A percentile compares a stretch with the other conserved stretches of the same genome.
phyloP scores from a whole-genome alignment of 2,113 vertebrate species.

The Odocoileus hemionus region DNA sequence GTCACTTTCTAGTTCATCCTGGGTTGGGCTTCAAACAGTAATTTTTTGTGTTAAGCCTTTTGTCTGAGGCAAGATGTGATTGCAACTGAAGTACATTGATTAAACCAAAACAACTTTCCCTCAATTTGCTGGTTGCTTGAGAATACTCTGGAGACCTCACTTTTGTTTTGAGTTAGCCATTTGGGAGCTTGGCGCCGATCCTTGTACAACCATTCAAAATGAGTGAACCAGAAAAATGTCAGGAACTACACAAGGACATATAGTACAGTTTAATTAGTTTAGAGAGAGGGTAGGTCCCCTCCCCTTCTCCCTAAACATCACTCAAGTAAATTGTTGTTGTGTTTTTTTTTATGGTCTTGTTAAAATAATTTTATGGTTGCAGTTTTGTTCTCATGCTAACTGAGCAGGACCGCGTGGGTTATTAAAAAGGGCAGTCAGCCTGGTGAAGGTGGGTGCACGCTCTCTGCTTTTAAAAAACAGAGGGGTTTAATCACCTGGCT shows the following conservation, averaged over 20 bases:
- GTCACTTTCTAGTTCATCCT: slow-evolving; percentile 72
- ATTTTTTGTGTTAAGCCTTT: slow-evolving; percentile 74
- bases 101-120: slow-evolving; percentile 79
- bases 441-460: slow-evolving; percentile 56
- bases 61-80: slow-evolving; percentile 77
- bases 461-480: slow-evolving; percentile 2
- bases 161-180: slow-evolving; percentile 81
- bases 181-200: slow-evolving; percentile 79
- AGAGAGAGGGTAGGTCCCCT: slow-evolving; percentile 62
- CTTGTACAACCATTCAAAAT: slow-evolving; percentile 78
- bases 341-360: slow-evolving; percentile 73
- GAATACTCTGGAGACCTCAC: slow-evolving; percentile 78
- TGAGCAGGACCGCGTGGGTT: slow-evolving; percentile 68
- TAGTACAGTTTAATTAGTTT: slow-evolving; percentile 83
- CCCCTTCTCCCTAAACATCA: slow-evolving; percentile 69
- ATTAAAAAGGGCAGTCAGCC: slow-evolving; percentile 50
- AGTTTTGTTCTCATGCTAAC: slow-evolving; percentile 77
- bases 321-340: slow-evolving; percentile 68
- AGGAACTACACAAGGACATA: slow-evolving; percentile 80
- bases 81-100: slow-evolving; percentile 78
- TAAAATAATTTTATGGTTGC: slow-evolving; percentile 82
- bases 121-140: slow-evolving; percentile 77
- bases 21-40: slow-evolving; percentile 65
- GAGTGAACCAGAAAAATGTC: slow-evolving; percentile 82
- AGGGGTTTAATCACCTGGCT: slow-evolving; percentile 71